Conservation (phyloP, 1,140 invertebrate genomes). For the Gryon sp. region DNA sequence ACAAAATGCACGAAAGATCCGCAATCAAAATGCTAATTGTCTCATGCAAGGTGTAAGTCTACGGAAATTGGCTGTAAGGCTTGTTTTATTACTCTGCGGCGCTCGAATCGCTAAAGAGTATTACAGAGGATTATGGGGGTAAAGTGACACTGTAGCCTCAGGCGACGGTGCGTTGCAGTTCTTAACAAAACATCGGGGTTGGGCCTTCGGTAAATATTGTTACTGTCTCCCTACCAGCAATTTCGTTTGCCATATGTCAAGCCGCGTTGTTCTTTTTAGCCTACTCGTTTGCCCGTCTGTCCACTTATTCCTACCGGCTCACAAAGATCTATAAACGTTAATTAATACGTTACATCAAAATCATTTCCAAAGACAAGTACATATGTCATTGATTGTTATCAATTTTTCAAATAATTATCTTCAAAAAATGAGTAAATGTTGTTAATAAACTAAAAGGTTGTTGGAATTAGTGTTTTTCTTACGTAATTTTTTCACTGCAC, state of each 20-base stretch:
- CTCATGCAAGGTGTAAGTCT: constrained; percentile 75
- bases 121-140: constrained; percentile 70
- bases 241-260: constrained; percentile 78
- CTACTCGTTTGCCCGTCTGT: constrained; percentile 57
- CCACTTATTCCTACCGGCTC: constrained; percentile 48
- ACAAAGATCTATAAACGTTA: constrained; percentile 55
- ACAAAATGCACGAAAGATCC: constrained; percentile 40
- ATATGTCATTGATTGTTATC: too few relatives aligned
- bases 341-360: constrained; percentile 5
- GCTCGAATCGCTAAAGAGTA: constrained; percentile 75
- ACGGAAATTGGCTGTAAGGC: constrained; percentile 77
- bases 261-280: constrained; percentile 74
- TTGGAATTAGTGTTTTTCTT: too few relatives aligned
- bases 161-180: constrained; percentile 70
- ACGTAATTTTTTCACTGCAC: too few relatives aligned
- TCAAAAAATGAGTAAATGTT: too few relatives aligned
- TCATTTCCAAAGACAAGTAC: too few relatives aligned
- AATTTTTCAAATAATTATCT: too few relatives aligned
- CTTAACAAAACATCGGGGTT: constrained; percentile 78
- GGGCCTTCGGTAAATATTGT: constrained; percentile 79
- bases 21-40: constrained; percentile 78
- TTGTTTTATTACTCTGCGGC: constrained; percentile 71
- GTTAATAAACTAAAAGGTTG: too few relatives aligned
- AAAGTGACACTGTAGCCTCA: constrained; percentile 74
- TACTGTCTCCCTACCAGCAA: constrained; percentile 76